Evolutionary conservation across 2,888 invertebrate genomes (phyloP).

Genomic region (Xylota segnis): DNA sequence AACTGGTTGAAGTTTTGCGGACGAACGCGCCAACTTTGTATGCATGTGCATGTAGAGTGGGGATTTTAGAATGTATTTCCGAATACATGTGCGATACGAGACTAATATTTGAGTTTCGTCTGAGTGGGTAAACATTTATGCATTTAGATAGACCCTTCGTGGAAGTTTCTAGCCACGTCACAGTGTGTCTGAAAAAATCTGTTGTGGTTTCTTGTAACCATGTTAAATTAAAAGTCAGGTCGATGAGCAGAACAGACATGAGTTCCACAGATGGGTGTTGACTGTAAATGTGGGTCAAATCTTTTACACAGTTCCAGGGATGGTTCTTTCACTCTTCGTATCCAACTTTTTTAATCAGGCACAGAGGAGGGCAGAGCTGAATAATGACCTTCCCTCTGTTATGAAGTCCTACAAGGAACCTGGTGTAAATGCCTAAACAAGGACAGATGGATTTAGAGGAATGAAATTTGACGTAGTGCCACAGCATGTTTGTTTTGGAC

Average conservation of each 20-base stretch:
- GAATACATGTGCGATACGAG: constrained; percentile 41
- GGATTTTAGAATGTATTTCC: constrained; percentile 18
- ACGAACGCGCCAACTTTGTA: constrained; percentile 22
- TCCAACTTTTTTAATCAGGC: too few species aligned
- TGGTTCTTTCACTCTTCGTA: too few species aligned
- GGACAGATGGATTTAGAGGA: too few species aligned
- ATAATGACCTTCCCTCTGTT: too few species aligned
- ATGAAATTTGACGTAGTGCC: too few species aligned
- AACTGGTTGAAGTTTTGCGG: constrained; percentile 16
- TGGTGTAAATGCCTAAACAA: too few species aligned
- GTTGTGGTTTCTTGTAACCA: background rate
- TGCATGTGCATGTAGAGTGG: background rate
- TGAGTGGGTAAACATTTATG: constrained; percentile 47
- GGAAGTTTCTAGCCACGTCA: background rate
- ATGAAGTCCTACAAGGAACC: too few species aligned
- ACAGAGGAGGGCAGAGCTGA: too few species aligned
- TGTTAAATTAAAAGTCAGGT: background rate
- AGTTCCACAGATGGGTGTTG: too few species aligned
- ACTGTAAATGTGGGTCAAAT: too few species aligned
- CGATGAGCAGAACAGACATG: background rate
- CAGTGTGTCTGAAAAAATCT: background rate
- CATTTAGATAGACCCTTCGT: background rate
- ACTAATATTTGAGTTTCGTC: constrained; percentile 54
- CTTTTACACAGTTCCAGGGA: too few species aligned
- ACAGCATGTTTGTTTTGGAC: too few species aligned